phyloP scores from a whole-genome alignment of 2,797 vertebrate genomes.

The Neoniphon sammara region DNA sequence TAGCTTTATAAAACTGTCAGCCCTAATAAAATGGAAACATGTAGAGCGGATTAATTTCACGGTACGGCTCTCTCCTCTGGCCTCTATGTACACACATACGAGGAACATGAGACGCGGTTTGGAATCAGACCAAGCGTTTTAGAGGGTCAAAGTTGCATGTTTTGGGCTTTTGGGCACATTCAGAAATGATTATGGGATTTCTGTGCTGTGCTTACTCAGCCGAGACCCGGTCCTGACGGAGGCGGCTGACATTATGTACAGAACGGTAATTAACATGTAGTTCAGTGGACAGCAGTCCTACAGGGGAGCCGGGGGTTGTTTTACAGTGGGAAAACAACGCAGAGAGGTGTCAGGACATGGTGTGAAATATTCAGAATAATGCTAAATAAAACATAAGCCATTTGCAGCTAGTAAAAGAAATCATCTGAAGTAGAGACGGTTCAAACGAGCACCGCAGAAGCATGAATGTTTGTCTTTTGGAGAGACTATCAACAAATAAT shows the following conservation, averaged over 20 bases:
- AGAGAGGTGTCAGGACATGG: conserved; percentile 3
- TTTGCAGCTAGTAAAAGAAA: conserved; percentile 54
- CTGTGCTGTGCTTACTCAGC: conserved; percentile 68
- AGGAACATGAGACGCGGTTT: conserved; percentile 68
- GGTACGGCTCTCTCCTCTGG: conserved; percentile 63
- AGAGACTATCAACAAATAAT: conserved; percentile 38
- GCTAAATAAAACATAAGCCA: conserved; percentile 47
- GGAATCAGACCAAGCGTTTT: conserved; percentile 64
- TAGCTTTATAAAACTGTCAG: conserved; percentile 65
- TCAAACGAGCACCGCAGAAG: conserved; percentile 49
- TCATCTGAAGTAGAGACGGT: conserved; percentile 31
- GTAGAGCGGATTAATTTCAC: conserved; percentile 72
- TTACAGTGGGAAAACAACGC: conserved; percentile 36
- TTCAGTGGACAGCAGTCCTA: conserved; percentile 44
- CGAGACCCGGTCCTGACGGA: conserved; percentile 56
- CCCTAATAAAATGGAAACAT: conserved; percentile 68
- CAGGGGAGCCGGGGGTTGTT: conserved; percentile 17
- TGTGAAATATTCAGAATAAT: conserved; percentile 42
- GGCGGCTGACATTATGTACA: conserved; percentile 46
- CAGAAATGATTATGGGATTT: conserved; percentile 75
- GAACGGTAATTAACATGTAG: conserved; percentile 42
- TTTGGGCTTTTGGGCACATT: conserved; percentile 71
- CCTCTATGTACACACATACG: conserved; percentile 43
- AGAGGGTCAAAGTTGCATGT: conserved; percentile 61
- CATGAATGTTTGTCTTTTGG: conserved; percentile 14